Percentiles rank a stretch among this genome's conserved stretches.
phyloP scores from a whole-genome alignment of 2,113 vertebrate species.

The Anhinga rufa region DNA sequence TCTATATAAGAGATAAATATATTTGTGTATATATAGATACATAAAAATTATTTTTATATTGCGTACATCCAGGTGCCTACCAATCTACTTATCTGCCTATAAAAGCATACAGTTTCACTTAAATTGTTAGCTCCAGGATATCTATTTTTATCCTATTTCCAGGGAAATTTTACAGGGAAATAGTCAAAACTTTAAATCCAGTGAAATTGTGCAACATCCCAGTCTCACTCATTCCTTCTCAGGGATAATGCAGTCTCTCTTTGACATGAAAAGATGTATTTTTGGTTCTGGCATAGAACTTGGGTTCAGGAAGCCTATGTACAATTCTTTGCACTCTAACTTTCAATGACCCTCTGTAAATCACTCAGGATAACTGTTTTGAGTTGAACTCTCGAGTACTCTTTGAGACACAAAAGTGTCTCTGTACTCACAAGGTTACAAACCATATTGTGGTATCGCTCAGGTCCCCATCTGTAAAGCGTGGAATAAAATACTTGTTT shows the following conservation, averaged over 20 bases:
- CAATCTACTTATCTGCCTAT: not conserved
- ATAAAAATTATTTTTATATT: not conserved
- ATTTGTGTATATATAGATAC: not conserved
- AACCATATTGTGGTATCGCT: not conserved
- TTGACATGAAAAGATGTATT: not conserved
- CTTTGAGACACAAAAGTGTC: not conserved
- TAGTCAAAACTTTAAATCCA: not conserved
- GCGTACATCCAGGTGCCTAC: not conserved
- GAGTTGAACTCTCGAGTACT: not conserved
- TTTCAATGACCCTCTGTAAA: not conserved
- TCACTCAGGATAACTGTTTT: not conserved
- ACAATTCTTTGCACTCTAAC: not conserved
- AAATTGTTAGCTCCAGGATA: not conserved
- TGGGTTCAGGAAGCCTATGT: rapidly evolving
- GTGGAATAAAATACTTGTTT: not conserved
- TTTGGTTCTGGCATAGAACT: not conserved
- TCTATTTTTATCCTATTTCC: not conserved
- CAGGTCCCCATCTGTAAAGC: not conserved
- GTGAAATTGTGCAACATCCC: not conserved
- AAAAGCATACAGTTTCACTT: not conserved
- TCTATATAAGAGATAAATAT: not conserved
- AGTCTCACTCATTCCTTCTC: not conserved
- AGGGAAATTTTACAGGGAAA: not conserved
- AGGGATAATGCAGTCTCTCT: not conserved
- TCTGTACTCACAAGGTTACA: not conserved